phyloP scores from a whole-genome alignment of 1,140 invertebrate genomes.

The Calliopsis andreniformis region DNA sequence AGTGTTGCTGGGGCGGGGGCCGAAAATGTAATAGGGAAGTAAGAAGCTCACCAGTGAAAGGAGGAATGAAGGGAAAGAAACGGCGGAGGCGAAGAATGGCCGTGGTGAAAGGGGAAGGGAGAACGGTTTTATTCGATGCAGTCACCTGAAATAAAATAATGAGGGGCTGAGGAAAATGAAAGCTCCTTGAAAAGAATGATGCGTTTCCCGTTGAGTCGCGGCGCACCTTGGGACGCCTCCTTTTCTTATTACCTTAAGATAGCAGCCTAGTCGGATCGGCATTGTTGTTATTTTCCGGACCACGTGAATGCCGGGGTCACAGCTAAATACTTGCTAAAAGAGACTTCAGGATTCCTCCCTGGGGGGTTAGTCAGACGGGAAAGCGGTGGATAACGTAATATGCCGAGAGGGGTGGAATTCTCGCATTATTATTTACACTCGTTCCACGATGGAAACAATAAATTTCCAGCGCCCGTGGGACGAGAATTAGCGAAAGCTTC shows the following conservation, averaged over 20 bases:
- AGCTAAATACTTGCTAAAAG: conserved; percentile 45
- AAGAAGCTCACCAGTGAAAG: conserved; percentile 2
- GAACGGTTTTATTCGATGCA: conserved; percentile 50
- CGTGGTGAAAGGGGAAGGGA: neutral
- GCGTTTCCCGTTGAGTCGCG: neutral
- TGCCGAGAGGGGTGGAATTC: neutral
- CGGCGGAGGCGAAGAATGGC: neutral
- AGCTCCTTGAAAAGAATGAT: conserved; percentile 33
- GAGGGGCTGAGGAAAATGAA: conserved; percentile 44
- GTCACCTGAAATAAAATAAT: conserved; percentile 68
- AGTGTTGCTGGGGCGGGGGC: conserved; percentile 19
- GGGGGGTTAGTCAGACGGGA: conserved; percentile 15
- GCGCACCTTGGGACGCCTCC: conserved; percentile 30
- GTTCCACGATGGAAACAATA: conserved; percentile 26
- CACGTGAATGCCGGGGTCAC: conserved; percentile 24
- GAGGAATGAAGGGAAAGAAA: conserved; percentile 5
- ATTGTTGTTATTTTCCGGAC: conserved; percentile 19
- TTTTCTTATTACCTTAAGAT: conserved; percentile 39
- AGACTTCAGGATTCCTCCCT: conserved; percentile 1
- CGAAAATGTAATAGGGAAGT: conserved; percentile 24
- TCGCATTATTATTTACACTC: conserved; percentile 37
- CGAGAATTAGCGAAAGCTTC: conserved; percentile 11
- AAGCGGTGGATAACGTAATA: conserved; percentile 17
- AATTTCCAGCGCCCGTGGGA: conserved; percentile 20
- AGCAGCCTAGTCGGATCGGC: neutral